Conservation (phyloP, 2,888 invertebrate genomes). For the Panzeria rudis region DNA sequence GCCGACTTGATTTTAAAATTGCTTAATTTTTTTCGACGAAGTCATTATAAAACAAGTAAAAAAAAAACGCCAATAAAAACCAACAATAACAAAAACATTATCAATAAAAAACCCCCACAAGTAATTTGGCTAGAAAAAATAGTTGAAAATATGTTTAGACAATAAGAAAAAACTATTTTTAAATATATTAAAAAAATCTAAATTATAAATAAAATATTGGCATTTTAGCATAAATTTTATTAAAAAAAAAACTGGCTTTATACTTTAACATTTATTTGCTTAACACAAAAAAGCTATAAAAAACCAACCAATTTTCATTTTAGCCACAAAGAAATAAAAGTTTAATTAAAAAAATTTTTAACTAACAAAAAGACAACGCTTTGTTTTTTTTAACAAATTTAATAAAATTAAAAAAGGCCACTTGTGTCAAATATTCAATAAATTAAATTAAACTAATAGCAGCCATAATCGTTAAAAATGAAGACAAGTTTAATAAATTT, state of each 20-base stretch:
- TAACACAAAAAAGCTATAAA: neutral
- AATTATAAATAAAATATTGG: conserved; percentile 58
- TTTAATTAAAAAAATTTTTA: neutral
- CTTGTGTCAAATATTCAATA: conserved; percentile 45
- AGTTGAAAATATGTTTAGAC: conserved; percentile 15
- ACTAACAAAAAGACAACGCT: too few species aligned
- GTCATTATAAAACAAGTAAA: conserved; percentile 27
- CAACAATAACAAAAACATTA: conserved; percentile 11
- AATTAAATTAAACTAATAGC: conserved; percentile 63
- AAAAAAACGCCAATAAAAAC: conserved; percentile 5
- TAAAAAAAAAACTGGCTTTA: conserved; percentile 17
- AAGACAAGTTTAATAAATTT: neutral
- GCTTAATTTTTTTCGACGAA: conserved; percentile 38
- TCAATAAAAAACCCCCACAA: conserved; percentile 43
- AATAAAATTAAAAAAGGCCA: conserved; percentile 6
- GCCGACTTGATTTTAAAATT: conserved; percentile 64
- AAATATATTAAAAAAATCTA: conserved; percentile 2
- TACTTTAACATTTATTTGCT: conserved; percentile 1
- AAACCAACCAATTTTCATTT: neutral
- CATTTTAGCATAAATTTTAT: conserved; percentile 57
- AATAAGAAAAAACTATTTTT: neutral
- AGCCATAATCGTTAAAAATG: conserved; percentile 36
- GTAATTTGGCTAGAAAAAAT: conserved; percentile 19
- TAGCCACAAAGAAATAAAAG: conserved; percentile 13
- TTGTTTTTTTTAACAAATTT: neutral